These are phyloP conservation scores for Spodoptera littoralis DNA, from an alignment of 2,888 invertebrate genomes.

Conservation along the genomic window DNA sequence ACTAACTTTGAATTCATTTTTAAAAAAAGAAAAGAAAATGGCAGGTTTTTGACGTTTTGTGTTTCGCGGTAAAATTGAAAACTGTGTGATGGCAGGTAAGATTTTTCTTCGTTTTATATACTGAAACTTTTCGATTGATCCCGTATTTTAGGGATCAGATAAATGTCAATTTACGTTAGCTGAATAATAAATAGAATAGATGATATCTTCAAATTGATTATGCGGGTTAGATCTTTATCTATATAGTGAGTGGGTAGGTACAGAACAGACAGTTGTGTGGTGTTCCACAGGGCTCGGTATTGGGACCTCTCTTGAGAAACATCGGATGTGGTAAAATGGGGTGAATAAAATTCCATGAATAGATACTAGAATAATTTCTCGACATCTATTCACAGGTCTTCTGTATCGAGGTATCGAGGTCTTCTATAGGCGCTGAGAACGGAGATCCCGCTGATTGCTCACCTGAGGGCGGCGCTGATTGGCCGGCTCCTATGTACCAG, in stretches of 20 bases:
- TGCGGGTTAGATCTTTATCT: conserved; percentile 46
- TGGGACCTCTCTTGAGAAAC: too few relatives aligned
- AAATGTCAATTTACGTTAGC: conserved; percentile 23
- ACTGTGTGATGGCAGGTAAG: conserved; percentile 55
- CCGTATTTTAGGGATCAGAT: conserved; percentile 72
- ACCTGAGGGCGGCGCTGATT: too few relatives aligned
- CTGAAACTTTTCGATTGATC: conserved; percentile 67
- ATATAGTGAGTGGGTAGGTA: background rate
- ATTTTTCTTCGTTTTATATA: conserved; percentile 66
- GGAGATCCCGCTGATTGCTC: too few relatives aligned
- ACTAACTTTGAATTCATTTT: conserved; percentile 75
- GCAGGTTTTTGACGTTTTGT: conserved; percentile 39
- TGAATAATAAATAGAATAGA: conserved; percentile 65
- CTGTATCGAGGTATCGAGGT: too few relatives aligned
- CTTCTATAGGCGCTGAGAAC: too few relatives aligned
- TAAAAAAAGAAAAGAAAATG: conserved; percentile 58
- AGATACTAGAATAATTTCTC: too few relatives aligned
- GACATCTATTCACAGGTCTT: too few relatives aligned
- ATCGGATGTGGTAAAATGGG: too few relatives aligned
- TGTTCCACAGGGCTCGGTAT: too few relatives aligned
- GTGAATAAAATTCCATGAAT: too few relatives aligned
- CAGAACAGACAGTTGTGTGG: background rate
- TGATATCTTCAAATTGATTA: conserved; percentile 47
- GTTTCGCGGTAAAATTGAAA: conserved; percentile 10
- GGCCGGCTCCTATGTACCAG: too few relatives aligned